Evolutionary conservation across 2,888 invertebrate species (phyloP).

Genomic region (Anarsia innoxiella): DNA sequence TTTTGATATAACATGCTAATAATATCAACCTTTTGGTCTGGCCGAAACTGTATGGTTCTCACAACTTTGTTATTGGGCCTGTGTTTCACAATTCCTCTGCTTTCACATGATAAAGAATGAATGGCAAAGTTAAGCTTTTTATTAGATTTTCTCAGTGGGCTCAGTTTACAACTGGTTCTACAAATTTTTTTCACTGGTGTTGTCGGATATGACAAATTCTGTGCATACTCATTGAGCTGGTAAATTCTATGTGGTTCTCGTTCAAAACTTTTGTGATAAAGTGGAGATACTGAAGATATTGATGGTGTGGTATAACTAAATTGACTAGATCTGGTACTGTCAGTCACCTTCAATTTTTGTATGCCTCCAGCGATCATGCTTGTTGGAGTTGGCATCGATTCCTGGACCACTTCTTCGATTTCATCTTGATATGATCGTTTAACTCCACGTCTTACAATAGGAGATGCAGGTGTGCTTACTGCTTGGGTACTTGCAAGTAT

Average conservation of each 20-base stretch:
- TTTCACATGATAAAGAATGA: constrained; percentile 55
- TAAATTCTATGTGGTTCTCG: too few species aligned
- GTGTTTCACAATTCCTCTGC: constrained; percentile 33
- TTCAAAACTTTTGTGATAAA: too few species aligned
- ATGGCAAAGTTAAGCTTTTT: constrained; percentile 53
- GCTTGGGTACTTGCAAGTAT: constrained; percentile 15
- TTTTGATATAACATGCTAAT: constrained; percentile 44
- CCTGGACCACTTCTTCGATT: constrained; percentile 28
- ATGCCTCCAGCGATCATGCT: constrained; percentile 58
- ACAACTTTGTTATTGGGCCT: constrained; percentile 27
- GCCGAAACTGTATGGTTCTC: constrained; percentile 38
- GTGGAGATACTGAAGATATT: constrained; percentile 13
- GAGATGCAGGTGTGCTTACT: constrained; percentile 32
- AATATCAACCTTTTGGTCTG: constrained; percentile 59
- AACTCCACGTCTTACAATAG: constrained; percentile 40
- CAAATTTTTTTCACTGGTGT: constrained; percentile 57
- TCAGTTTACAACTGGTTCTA: constrained; percentile 43
- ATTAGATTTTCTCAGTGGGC: constrained; percentile 45
- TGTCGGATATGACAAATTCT: constrained; percentile 45
- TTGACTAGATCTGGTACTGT: constrained; percentile 23
- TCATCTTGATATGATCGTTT: constrained; percentile 50
- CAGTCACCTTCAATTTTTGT: constrained; percentile 51
- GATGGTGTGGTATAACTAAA: constrained; percentile 15
- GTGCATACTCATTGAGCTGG: constrained; percentile 28
- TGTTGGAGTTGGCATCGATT: constrained; percentile 50